Base-by-base conservation (phyloP, 2,113 vertebrate genomes). In the Engystomops pustulosus region DNA sequence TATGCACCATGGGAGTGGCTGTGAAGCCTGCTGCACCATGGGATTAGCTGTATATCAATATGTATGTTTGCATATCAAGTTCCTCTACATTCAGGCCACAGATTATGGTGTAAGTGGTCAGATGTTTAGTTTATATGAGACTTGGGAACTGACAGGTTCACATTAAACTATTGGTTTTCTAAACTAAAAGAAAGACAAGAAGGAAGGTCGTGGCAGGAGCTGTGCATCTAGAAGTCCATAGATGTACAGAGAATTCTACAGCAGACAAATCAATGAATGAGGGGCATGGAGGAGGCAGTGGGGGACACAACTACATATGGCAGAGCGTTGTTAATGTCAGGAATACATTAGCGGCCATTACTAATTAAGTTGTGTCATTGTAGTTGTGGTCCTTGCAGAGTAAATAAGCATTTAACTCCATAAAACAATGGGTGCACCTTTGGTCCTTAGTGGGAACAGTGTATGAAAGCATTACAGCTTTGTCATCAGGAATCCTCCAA, bases 401-500 rank as follows among this genome's bases (percentile, higher is more conserved):
- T 53, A 76, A 53, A 77, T 77, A 58, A 38, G 36, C 53, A 70
- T 27, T 55, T 55, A 55, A 53, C 62, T 25, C 45, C 79, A 12
- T 36, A 58, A 47, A 70, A 55, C 79, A 55, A 38, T 53, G 44
- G 12, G 3, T n/a, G 41, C 67, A 68, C 60, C 47, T 45, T 44
- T 60, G 47, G 38, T 38, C 30, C 23, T 53, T 34, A 78, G 65
- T 38, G 44, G 11, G 12, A 23, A 41, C 32, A 47, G 45, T 30
- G 41, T 49, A 69, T 55, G 11, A 45, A 69, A 68, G 58, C 81
- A 68, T 84, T 67, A 65, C 23, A 51, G 82, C 82, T 84, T 84
- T 84, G 82, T 84, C 72, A 84, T 84, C 60, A 84, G 32, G 82
- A 84, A 68, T 77, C 72, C 72, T 77, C 82, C 82, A 84, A 84